A percentile compares a stretch with the other conserved stretches of the same genome.
Conservation (phyloP, 2,797 vertebrate genomes). For the Muscicapa comitata region DNA sequence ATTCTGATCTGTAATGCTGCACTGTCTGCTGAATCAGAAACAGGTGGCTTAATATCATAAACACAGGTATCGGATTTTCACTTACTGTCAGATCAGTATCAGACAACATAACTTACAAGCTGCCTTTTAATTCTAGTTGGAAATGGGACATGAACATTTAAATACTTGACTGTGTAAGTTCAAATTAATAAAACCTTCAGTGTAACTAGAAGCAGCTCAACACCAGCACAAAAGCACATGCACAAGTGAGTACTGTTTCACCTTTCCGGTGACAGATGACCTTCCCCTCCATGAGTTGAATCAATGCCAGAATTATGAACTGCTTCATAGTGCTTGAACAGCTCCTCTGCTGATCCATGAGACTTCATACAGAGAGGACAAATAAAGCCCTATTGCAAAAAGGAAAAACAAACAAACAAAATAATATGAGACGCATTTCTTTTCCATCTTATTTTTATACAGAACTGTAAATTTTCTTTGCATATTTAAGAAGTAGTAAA, state of each 20-base stretch:
- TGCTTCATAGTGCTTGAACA: conserved; percentile 96
- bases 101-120: not conserved
- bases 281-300: conserved; percentile 76
- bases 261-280: conserved; percentile 85
- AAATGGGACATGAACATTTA: not conserved
- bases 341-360: conserved; percentile 95
- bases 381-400: conserved; percentile 89
- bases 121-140: not conserved
- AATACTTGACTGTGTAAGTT: not conserved
- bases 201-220: conserved; percentile 17
- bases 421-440: not conserved
- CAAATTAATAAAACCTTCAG: not conserved
- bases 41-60: not conserved
- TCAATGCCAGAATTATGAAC: conserved; percentile 91
- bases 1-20: not conserved
- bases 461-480: not conserved
- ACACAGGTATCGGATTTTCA: not conserved
- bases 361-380: conserved; percentile 99
- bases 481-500: not conserved
- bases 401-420: not conserved
- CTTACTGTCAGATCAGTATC: not conserved
- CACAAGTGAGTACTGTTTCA: conserved; percentile 61
- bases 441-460: not conserved
- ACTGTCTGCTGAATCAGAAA: not conserved
- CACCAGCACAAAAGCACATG: not conserved